A percentile compares a stretch with the other conserved stretches of the same genome.
Conservation (phyloP, 2,888 invertebrate genomes). For the Mesoligia furuncula region DNA sequence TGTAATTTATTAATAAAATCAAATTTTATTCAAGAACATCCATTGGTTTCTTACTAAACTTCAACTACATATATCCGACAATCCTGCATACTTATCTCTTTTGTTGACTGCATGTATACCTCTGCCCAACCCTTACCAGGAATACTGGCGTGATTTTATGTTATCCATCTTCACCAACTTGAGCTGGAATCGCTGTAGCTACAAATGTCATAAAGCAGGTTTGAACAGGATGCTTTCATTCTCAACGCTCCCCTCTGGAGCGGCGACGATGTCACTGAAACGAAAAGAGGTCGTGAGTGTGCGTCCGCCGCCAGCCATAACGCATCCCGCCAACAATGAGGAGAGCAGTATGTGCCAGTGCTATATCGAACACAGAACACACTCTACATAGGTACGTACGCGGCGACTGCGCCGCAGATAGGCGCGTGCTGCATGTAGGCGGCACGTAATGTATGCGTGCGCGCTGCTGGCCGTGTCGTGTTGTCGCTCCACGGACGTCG, state of each 20-base stretch:
- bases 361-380: constrained; percentile 77
- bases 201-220: constrained; percentile 37
- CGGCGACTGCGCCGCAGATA: constrained; percentile 77
- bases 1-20: no score
- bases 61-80: no score
- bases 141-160: background rate
- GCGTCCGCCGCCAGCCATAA: constrained; percentile 76
- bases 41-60: no score
- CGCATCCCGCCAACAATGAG: constrained; percentile 82
- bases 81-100: no score
- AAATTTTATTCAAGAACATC: no score
- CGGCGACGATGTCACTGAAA: constrained; percentile 83
- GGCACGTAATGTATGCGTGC: constrained; percentile 87
- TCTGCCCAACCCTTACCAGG: background rate
- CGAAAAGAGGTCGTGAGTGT: constrained; percentile 87
- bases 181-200: constrained; percentile 8
- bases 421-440: constrained; percentile 78
- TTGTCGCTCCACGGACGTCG: constrained; percentile 79
- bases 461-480: constrained; percentile 78
- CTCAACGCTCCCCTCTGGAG: constrained; percentile 70
- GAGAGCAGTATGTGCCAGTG: constrained; percentile 77
- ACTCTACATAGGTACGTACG: constrained; percentile 67
- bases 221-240: constrained; percentile 64
- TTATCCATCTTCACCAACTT: background rate
- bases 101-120: no score